Evolutionary conservation across 2,888 invertebrate genomes (phyloP).

Genomic region (Gerris lacustris): DNA sequence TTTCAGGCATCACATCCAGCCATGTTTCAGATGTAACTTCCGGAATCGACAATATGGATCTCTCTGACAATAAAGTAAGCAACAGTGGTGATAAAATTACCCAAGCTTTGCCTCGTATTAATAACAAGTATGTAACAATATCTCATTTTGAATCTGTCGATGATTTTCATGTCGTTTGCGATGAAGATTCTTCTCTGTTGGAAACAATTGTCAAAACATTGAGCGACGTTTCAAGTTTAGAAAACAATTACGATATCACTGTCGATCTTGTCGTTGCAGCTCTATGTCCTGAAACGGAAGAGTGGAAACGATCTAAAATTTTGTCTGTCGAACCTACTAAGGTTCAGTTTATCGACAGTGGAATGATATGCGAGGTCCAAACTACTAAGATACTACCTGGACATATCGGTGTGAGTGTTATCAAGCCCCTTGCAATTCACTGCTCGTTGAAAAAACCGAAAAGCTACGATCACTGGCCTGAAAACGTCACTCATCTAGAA

Average conservation of each 20-base stretch:
- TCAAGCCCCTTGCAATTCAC: conserved; percentile 44
- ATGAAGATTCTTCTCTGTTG: conserved; percentile 41
- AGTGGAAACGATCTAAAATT: conserved; percentile 56
- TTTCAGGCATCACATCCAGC: neutral
- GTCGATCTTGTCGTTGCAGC: conserved; percentile 51
- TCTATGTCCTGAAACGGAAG: conserved; percentile 50
- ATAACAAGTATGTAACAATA: conserved; percentile 25
- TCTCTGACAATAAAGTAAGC: too few species aligned
- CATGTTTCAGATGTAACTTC: neutral
- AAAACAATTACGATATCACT: conserved; percentile 35
- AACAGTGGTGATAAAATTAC: too few species aligned
- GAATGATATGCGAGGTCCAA: conserved; percentile 42
- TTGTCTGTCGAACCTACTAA: conserved; percentile 43
- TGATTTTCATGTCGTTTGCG: conserved; percentile 37
- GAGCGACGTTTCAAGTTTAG: conserved; percentile 44
- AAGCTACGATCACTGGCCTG: conserved; percentile 49
- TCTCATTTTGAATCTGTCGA: conserved; percentile 33
- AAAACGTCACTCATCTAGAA: conserved; percentile 43
- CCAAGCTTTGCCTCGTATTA: neutral
- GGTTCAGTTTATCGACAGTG: conserved; percentile 57
- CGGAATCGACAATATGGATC: neutral
- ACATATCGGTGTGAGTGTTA: conserved; percentile 45
- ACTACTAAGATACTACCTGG: conserved; percentile 48
- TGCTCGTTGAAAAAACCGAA: conserved; percentile 50
- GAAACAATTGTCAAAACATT: conserved; percentile 48